Conservation (phyloP, 2,888 invertebrate species). For the Dusona sp. region DNA sequence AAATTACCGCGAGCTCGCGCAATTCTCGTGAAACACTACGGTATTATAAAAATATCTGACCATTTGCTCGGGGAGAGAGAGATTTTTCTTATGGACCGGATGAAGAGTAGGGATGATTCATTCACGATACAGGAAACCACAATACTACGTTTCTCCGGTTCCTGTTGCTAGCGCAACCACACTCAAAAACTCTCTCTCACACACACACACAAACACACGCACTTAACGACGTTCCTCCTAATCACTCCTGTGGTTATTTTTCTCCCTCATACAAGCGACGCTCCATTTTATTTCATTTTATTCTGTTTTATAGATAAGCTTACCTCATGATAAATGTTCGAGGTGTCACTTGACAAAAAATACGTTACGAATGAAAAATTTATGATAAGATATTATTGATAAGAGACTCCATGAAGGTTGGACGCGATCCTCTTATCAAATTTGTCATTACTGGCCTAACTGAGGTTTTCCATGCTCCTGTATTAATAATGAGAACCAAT, state of each 20-base stretch:
- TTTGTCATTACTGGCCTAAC: background rate
- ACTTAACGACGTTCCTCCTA: background rate
- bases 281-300: background rate
- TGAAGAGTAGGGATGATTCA: slow-evolving; percentile 24
- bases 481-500: background rate
- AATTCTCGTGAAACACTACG: background rate
- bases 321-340: background rate
- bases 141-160: slow-evolving; percentile 27
- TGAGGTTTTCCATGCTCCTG: background rate
- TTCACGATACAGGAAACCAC: slow-evolving; percentile 42
- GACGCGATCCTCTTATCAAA: background rate
- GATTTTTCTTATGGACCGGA: background rate
- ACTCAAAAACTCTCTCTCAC: too few relatives aligned
- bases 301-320: background rate
- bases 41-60: background rate
- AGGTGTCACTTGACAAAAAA: background rate
- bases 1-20: background rate
- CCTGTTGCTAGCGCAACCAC: background rate
- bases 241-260: slow-evolving; percentile 3
- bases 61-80: background rate
- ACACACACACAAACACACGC: background rate
- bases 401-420: background rate
- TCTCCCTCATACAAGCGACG: background rate
- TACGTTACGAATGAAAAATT: background rate
- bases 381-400: slow-evolving; percentile 10